Evolutionary conservation across 1,140 invertebrate genomes (phyloP), one percentile per base, ranked within the genome.

Genomic region (Linepithema humile): DNA sequence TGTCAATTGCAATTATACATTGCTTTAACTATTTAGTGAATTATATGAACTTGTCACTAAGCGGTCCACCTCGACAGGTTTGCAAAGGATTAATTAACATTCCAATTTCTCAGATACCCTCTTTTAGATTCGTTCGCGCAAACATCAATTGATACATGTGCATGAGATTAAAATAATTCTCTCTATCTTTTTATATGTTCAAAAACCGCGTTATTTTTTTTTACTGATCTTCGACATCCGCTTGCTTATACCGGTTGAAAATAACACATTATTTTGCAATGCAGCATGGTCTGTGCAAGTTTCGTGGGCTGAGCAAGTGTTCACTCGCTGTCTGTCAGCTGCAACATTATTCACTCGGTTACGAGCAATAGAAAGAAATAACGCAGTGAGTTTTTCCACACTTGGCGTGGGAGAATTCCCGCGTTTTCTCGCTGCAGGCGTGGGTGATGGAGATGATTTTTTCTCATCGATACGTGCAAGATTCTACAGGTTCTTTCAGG

Each of bases 401-500:
- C 6, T 5, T 67, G 23, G 6, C 0, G n/a, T 43, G 0, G 15
- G 12, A 23, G 3, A 23, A 6, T 29, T 5, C 6, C 1, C 7
- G 17, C 32, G 12, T n/a, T 2, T 48, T 26, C 5, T 10, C 12
- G 0, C 12, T 5, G 12, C 0, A 0, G 5, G 12, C n/a, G 70
- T 32, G 35, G 50, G 40, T 86, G 72, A 9, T 5, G 1, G 32
- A 62, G 26, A 55, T 53, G 17, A 57, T 3, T 15, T 82, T 75
- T 67, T 77, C 5, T 72, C 12, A 7, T 35, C 53, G 40, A 38
- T 38, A 20, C 3, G 32, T n/a, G n/a, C 45, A 2, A 38, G 32
- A 53, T 65, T 55, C 5, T 60, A 26, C 40, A 73, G 43, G 50
- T 84, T 80, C 10, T 74, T 69, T 67, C 29, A 60, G 26, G 23